Percentiles rank a stretch among this genome's conserved stretches.
phyloP scores from a whole-genome alignment of 2,113 vertebrate species.

The Lates calcarifer region DNA sequence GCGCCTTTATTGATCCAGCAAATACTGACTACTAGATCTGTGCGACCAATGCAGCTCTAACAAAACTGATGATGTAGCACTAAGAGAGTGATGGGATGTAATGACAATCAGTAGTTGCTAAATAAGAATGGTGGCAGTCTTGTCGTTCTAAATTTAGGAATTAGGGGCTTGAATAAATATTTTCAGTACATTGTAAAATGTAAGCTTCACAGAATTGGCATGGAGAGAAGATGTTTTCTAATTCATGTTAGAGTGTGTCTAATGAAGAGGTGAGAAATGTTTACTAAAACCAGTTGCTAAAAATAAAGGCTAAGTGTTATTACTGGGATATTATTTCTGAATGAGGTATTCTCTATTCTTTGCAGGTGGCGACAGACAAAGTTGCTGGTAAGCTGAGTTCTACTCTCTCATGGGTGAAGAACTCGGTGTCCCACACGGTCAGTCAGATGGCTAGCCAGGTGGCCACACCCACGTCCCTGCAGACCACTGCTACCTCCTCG shows the following conservation, averaged over 20 bases:
- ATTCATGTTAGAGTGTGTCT: no score
- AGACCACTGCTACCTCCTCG: conserved; percentile 86
- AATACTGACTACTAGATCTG: neutral
- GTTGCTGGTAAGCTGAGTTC: conserved; percentile 98
- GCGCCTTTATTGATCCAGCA: neutral
- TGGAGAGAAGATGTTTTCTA: no score
- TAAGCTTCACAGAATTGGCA: no score
- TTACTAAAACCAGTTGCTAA: neutral
- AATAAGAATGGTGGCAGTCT: neutral
- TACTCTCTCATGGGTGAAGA: conserved; percentile 99
- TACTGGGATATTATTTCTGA: neutral
- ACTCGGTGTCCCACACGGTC: conserved; percentile 96
- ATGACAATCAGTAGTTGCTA: conserved; percentile 1
- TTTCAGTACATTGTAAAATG: no score
- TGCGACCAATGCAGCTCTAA: neutral
- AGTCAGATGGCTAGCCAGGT: conserved; percentile 99
- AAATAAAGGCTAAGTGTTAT: neutral
- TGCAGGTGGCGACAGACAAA: conserved; percentile 99
- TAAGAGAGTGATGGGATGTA: neutral
- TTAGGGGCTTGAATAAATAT: no score
- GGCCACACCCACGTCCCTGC: conserved; percentile 92
- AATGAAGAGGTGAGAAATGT: neutral
- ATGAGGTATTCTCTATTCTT: neutral
- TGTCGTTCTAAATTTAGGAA: no score
- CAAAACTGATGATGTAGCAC: conserved; percentile 1